Conservation (phyloP, 2,113 vertebrate genomes). For the Hucho hucho region DNA sequence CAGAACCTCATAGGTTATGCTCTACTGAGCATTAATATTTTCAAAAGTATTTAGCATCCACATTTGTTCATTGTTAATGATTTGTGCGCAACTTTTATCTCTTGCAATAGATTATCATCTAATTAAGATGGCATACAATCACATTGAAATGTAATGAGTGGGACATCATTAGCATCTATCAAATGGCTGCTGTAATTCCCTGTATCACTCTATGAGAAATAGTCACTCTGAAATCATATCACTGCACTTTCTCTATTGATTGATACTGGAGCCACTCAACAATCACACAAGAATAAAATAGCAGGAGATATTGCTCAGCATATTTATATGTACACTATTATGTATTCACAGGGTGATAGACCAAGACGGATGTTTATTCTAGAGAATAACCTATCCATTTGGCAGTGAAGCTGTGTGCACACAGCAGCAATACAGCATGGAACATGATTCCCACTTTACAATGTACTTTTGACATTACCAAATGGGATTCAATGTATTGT, state of each 20-base stretch:
- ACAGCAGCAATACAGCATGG: slow-evolving; percentile 45
- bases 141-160: no score
- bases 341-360: slow-evolving; percentile 42
- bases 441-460: slow-evolving; percentile 49
- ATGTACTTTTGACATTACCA: slow-evolving; percentile 50
- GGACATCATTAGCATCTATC: no score
- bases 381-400: slow-evolving; percentile 50
- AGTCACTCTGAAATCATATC: slow-evolving; percentile 3
- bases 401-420: slow-evolving; percentile 29
- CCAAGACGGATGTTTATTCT: slow-evolving; percentile 34
- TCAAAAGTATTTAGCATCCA: no score
- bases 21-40: no score
- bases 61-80: no score
- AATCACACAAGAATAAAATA: slow-evolving; percentile 21
- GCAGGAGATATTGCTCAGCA: slow-evolving; percentile 20
- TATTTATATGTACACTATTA: slow-evolving; percentile 55
- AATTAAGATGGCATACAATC: no score
- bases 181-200: no score
- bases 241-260: slow-evolving; percentile 28
- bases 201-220: no score
- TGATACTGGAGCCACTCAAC: slow-evolving; percentile 24
- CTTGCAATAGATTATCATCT: no score
- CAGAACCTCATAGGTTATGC: no score
- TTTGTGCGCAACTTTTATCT: no score
- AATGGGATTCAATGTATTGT: slow-evolving; percentile 53